Evolutionary conservation across 2,888 invertebrate species (phyloP).

Genomic region (Mesoligia furuncula): DNA sequence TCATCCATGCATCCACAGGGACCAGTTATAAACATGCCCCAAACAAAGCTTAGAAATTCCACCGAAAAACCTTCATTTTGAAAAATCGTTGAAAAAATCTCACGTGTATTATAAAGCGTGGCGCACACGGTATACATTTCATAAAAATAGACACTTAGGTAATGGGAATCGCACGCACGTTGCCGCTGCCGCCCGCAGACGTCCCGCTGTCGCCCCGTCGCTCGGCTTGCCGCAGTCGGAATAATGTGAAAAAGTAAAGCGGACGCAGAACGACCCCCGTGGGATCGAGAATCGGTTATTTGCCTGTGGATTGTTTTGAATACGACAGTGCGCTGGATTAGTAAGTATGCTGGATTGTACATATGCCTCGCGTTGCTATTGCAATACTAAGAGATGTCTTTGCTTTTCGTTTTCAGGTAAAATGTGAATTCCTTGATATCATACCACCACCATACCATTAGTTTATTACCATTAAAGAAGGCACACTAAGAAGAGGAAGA

Average conservation of each 20-base stretch:
- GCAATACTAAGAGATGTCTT: background rate
- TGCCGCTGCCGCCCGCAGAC: slow-evolving; percentile 59
- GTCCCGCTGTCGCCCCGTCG: slow-evolving; percentile 57
- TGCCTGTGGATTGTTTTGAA: slow-evolving; percentile 88
- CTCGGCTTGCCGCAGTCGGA: slow-evolving; percentile 61
- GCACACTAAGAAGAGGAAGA: no score
- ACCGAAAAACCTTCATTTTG: slow-evolving; percentile 54
- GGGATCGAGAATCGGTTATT: slow-evolving; percentile 87
- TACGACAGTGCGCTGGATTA: slow-evolving; percentile 74
- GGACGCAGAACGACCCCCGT: slow-evolving; percentile 84
- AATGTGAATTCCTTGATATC: background rate
- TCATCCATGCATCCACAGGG: slow-evolving; percentile 23
- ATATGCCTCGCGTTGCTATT: slow-evolving; percentile 4
- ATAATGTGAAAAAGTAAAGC: slow-evolving; percentile 87
- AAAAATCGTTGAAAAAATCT: slow-evolving; percentile 76
- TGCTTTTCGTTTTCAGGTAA: background rate
- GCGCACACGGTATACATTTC: slow-evolving; percentile 79
- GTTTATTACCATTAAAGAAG: no score
- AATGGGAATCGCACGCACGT: slow-evolving; percentile 81
- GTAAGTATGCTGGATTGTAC: slow-evolving; percentile 66
- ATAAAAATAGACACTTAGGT: slow-evolving; percentile 87
- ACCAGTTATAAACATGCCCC: slow-evolving; percentile 49
- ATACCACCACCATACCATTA: no score
- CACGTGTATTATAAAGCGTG: slow-evolving; percentile 77
- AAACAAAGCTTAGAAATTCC: slow-evolving; percentile 49